These are phyloP conservation scores for Sporophila hypoxantha DNA, from an alignment of 2,113 vertebrate genomes.

Conservation along the genomic window DNA sequence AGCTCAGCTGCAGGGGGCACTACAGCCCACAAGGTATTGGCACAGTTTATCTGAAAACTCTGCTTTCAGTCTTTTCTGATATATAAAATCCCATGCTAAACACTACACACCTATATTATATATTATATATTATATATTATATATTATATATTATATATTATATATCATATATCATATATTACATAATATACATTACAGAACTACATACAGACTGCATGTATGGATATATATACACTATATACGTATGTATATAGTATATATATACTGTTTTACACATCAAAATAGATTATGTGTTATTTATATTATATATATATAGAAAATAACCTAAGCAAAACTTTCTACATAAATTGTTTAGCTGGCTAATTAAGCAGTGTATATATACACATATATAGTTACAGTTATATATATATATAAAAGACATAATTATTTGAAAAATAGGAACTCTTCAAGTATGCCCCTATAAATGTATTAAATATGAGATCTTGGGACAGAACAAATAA, in stretches of 20 bases:
- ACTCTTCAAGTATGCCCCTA: not conserved
- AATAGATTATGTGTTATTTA: not conserved
- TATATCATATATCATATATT: not conserved
- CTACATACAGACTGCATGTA: not conserved
- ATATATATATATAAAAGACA: not conserved
- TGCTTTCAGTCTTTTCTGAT: not conserved
- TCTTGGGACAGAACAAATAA: not conserved
- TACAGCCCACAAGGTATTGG: not conserved
- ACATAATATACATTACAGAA: not conserved
- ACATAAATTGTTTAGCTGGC: not conserved
- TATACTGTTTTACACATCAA: not conserved
- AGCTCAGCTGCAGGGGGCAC: not conserved
- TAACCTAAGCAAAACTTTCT: not conserved
- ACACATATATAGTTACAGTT: not conserved
- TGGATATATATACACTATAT: too few relatives aligned
- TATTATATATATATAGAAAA: not conserved
- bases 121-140: not conserved
- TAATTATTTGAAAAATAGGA: not conserved
- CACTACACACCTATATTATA: fast-evolving
- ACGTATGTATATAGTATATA: too few relatives aligned
- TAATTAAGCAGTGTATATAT: not conserved
- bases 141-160: not conserved
- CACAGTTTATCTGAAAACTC: not conserved
- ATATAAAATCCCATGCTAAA: not conserved
- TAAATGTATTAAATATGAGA: not conserved